phyloP scores from a whole-genome alignment of 2,888 invertebrate species.

The Nymphalis polychloros region DNA sequence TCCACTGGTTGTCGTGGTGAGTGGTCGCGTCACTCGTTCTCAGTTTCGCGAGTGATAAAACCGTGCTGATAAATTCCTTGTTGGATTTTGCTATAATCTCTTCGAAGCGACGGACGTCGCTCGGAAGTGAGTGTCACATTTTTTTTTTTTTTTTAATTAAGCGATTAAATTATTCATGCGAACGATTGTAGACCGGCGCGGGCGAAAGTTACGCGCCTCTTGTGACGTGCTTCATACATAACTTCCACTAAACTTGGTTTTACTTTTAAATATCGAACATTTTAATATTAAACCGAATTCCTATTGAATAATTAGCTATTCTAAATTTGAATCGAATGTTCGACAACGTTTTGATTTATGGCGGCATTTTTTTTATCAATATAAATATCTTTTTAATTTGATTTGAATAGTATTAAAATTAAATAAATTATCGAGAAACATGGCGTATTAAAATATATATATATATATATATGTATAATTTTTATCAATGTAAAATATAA shows the following conservation, averaged over 20 bases:
- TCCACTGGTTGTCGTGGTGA: conserved; percentile 16
- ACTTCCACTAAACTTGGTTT: conserved; percentile 4
- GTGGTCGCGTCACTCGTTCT: conserved; percentile 8
- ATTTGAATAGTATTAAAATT: too few species aligned
- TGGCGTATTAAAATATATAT: too few species aligned
- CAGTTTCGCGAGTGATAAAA: conserved; percentile 18
- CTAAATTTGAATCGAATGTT: neutral
- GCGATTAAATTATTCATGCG: neutral
- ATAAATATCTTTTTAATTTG: too few species aligned
- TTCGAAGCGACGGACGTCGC: conserved; percentile 8
- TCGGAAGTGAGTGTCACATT: conserved; percentile 19
- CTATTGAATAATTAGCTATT: too few species aligned
- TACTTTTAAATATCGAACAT: neutral
- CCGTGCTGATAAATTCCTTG: conserved; percentile 22
- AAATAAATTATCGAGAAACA: too few species aligned
- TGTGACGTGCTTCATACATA: conserved; percentile 1
- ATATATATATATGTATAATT: too few species aligned
- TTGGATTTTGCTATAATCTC: conserved; percentile 25
- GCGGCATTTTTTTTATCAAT: too few species aligned
- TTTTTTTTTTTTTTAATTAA: neutral
- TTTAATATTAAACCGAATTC: too few species aligned
- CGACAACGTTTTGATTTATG: too few species aligned
- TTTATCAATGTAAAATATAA: too few species aligned
- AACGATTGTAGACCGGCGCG: conserved; percentile 1
- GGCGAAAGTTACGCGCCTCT: conserved; percentile 6